These are phyloP conservation scores for Cichladusa arquata DNA, from an alignment of 2,113 vertebrate species.

Conservation along the genomic window DNA sequence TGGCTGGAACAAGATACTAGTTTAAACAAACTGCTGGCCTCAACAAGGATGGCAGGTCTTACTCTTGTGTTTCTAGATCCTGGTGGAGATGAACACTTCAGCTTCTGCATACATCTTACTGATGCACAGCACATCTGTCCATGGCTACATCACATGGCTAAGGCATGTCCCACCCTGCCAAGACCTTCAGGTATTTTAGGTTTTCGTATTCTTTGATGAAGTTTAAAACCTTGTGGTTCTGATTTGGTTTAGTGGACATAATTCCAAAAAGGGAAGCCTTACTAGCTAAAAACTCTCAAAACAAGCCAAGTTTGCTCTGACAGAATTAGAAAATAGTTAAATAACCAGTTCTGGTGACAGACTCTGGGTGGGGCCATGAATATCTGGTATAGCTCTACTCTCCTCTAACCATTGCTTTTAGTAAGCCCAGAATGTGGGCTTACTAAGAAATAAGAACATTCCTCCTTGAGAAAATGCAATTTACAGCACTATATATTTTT, in stretches of 20 bases:
- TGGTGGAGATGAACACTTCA: neutral
- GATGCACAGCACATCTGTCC: neutral
- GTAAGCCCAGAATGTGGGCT: neutral
- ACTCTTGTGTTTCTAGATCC: neutral
- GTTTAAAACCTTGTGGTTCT: neutral
- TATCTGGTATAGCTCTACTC: neutral
- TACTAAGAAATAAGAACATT: neutral
- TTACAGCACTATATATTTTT: neutral
- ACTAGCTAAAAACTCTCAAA: neutral
- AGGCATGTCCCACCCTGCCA: neutral
- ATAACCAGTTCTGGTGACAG: neutral
- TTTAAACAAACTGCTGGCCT: neutral
- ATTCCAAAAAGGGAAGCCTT: neutral
- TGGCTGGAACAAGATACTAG: neutral
- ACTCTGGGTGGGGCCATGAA: neutral
- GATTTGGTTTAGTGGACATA: neutral
- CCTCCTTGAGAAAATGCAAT: neutral
- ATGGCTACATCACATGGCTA: neutral
- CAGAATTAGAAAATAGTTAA: neutral
- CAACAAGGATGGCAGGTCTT: neutral
- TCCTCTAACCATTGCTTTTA: neutral
- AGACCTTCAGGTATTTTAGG: neutral
- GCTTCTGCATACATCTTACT: rapidly evolving
- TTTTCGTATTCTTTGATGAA: neutral
- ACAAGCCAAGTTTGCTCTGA: neutral